Evolutionary conservation across 2,888 invertebrate genomes (phyloP).

Genomic region (Philereme transversata): DNA sequence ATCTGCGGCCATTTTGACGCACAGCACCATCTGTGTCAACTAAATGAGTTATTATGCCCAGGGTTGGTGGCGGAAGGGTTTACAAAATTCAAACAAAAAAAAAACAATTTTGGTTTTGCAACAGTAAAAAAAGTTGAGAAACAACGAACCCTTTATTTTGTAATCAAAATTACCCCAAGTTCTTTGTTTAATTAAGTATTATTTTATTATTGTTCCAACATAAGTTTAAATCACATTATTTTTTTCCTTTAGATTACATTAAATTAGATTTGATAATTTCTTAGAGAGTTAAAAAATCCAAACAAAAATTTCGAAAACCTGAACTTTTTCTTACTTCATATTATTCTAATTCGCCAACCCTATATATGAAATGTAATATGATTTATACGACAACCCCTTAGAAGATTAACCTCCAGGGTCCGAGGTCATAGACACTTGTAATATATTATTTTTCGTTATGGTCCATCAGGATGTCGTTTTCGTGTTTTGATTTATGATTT

Average conservation of each 20-base stretch:
- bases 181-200: too few species aligned
- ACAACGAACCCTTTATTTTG: too few species aligned
- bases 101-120: not conserved
- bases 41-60: constrained; percentile 75
- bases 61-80: constrained; percentile 50
- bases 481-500: constrained; percentile 32
- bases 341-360: constrained; percentile 56
- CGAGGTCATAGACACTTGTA: constrained; percentile 63
- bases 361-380: constrained; percentile 66
- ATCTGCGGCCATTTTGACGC: constrained; percentile 80
- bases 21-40: constrained; percentile 82
- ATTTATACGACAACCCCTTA: constrained; percentile 80
- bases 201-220: too few species aligned
- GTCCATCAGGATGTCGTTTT: constrained; percentile 35
- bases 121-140: not conserved
- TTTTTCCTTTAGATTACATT: too few species aligned
- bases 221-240: too few species aligned
- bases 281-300: not conserved
- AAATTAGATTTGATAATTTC: too few species aligned
- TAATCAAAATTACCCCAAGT: too few species aligned
- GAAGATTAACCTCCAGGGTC: constrained; percentile 79
- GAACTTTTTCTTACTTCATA: constrained; percentile 19
- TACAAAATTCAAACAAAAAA: not conserved
- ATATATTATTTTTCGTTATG: constrained; percentile 69
- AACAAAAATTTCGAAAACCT: constrained; percentile 3